These are phyloP conservation scores for Bostrychus sinensis DNA, from an alignment of 2,113 vertebrate species.

Conservation along the genomic window DNA sequence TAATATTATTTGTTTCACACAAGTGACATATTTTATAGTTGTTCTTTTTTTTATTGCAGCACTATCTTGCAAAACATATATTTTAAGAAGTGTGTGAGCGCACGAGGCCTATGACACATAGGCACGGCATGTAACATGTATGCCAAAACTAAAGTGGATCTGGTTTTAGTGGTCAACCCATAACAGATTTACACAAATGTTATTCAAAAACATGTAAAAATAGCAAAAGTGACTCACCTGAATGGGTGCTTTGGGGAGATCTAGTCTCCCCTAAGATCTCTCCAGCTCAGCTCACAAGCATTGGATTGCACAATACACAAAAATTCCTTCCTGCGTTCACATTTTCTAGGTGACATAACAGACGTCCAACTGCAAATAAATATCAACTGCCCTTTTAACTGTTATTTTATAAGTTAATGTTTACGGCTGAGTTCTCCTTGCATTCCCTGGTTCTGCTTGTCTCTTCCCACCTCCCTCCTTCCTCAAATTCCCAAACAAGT, in stretches of 20 bases:
- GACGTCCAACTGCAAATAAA: slow-evolving; percentile 35
- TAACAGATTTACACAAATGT: background rate
- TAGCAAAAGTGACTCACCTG: slow-evolving; percentile 69
- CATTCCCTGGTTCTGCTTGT: slow-evolving; percentile 49
- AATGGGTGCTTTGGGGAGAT: slow-evolving; percentile 56
- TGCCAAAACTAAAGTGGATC: slow-evolving; percentile 25
- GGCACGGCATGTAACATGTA: slow-evolving; percentile 62
- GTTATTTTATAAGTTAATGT: slow-evolving; percentile 48
- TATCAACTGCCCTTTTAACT: slow-evolving; percentile 1
- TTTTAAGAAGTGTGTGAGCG: slow-evolving; percentile 45
- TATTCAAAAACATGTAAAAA: slow-evolving; percentile 16
- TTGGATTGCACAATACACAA: slow-evolving; percentile 71
- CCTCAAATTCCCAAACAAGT: slow-evolving; percentile 85
- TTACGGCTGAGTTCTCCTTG: slow-evolving; percentile 59
- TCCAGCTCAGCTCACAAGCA: slow-evolving; percentile 60
- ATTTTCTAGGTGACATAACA: slow-evolving; percentile 45
- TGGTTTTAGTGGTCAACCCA: slow-evolving; percentile 5
- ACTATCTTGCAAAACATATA: slow-evolving; percentile 58
- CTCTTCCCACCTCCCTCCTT: slow-evolving; percentile 65
- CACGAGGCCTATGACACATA: slow-evolving; percentile 63
- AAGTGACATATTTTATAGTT: slow-evolving; percentile 10
- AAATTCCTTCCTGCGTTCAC: slow-evolving; percentile 57
- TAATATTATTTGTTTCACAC: background rate
- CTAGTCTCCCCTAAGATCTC: slow-evolving; percentile 22
- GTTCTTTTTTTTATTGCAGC: slow-evolving; percentile 36